Conservation (phyloP, 2,113 vertebrate genomes). For the Falco punctatus region DNA sequence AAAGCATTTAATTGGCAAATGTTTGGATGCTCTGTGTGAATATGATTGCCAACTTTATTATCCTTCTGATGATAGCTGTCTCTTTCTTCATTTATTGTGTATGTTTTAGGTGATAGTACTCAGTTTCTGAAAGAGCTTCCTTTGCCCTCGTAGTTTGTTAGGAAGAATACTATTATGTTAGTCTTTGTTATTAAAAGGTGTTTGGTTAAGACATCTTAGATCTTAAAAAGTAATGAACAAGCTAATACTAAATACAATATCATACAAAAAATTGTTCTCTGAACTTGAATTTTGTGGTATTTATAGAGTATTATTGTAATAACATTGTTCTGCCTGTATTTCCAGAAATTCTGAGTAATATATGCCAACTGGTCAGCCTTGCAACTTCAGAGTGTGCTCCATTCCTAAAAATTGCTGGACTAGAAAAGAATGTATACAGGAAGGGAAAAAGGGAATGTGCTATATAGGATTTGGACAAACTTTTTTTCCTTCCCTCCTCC, state of each 20-base stretch:
- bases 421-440: not conserved
- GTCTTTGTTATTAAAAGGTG: not conserved
- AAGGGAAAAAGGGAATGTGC: not conserved
- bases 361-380: not conserved
- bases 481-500: not conserved
- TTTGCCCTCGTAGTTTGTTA: not conserved
- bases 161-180: not conserved
- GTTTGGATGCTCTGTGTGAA: not conserved
- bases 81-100: not conserved
- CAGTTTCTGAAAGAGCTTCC: not conserved
- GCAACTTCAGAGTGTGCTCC: not conserved
- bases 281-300: not conserved
- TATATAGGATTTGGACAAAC: not conserved
- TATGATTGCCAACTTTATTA: not conserved
- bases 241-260: not conserved
- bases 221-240: not conserved
- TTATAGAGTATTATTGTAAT: not conserved
- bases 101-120: not conserved
- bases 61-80: not conserved
- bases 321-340: not conserved
- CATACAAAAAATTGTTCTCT: not conserved
- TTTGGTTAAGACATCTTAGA: not conserved
- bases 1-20: not conserved
- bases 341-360: not conserved
- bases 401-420: conserved; percentile 9